Evolutionary conservation across 2,888 invertebrate species (phyloP), one percentile per base, ranked within the genome.

Genomic region (Achlya flavicornis): DNA sequence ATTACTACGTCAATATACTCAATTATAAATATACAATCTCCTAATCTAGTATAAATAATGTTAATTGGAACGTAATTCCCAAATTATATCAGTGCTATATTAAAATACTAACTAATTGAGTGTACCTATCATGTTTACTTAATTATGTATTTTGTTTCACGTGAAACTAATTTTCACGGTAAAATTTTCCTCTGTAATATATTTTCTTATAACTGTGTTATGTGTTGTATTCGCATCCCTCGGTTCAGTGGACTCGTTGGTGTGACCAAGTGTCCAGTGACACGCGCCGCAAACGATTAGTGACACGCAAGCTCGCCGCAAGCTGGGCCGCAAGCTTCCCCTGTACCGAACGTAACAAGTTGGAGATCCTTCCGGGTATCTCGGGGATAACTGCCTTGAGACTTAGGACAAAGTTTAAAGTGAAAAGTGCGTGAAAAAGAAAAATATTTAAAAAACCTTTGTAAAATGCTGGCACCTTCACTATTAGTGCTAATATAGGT

Each of bases 41-140:
- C 74, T 74, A 77, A 81, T 80, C 78, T 76, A 75, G 75, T 79
- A 76, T 66, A 73, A 71, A 74, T 67, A 74, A 63, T 79, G 68
- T 71, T 80, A 80, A 81, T 80, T 79, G 60, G 60, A 60, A 11
- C 19, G 60, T 43, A 19, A 41, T 43, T 38, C 43, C 16, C 26
- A 14, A 41, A 53, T 60, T 16, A 60, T 41, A 60, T 38, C 41
- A 59, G 3, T 38, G 38, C 26, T 11, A 10, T 38, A 38, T 38
- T 59, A 14, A 35, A 41, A 41, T 41, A 3, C 8, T 41, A 41
- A 41, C 35, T 35, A 35, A 35, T 35, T 35, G 35, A 35, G 35
- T 35, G 5, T n/a, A n/a, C n/a, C n/a, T 33, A 4, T 33, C 33
- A 33, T 33, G 5, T 33, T 33, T 33, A 35, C 4, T 35, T 35